Evolutionary conservation across 2,888 invertebrate species (phyloP).

Genomic region (Oithona nana): DNA sequence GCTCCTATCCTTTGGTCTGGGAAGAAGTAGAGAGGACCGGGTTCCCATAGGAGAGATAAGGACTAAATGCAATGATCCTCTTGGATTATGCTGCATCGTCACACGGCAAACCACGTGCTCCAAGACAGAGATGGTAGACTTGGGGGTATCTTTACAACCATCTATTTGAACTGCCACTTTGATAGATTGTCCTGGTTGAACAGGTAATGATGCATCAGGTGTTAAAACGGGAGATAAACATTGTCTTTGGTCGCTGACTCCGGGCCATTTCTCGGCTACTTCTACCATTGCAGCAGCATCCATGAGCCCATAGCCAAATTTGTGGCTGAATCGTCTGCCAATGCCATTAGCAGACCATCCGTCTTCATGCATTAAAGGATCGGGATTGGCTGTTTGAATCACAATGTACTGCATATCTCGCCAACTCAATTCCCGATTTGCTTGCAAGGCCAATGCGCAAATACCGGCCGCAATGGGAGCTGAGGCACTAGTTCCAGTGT

Average conservation of each 20-base stretch:
- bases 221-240: conserved; percentile 77
- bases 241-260: conserved; percentile 85
- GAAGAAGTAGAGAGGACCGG: conserved; percentile 73
- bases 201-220: conserved; percentile 40
- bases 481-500: conserved; percentile 78
- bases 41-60: conserved; percentile 82
- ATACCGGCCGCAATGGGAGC: conserved; percentile 87
- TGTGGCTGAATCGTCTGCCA: conserved; percentile 61
- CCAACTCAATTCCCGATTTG: conserved; percentile 85
- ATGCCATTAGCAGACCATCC: conserved; percentile 91
- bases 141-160: conserved; percentile 62
- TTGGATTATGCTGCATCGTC: conserved; percentile 68
- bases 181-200: conserved; percentile 36
- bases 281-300: conserved; percentile 84
- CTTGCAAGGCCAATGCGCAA: conserved; percentile 75
- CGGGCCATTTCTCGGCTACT: conserved; percentile 78
- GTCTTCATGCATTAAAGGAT: conserved; percentile 68
- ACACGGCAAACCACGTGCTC: conserved; percentile 97
- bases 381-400: conserved; percentile 68
- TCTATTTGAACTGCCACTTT: conserved; percentile 58
- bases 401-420: conserved; percentile 95
- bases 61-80: conserved; percentile 73
- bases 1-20: conserved; percentile 73
- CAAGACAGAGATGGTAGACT: conserved; percentile 64
- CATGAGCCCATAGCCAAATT: conserved; percentile 97